Evolutionary conservation across 2,113 vertebrate genomes (phyloP).

Genomic region (Halcyon malimbica): DNA sequence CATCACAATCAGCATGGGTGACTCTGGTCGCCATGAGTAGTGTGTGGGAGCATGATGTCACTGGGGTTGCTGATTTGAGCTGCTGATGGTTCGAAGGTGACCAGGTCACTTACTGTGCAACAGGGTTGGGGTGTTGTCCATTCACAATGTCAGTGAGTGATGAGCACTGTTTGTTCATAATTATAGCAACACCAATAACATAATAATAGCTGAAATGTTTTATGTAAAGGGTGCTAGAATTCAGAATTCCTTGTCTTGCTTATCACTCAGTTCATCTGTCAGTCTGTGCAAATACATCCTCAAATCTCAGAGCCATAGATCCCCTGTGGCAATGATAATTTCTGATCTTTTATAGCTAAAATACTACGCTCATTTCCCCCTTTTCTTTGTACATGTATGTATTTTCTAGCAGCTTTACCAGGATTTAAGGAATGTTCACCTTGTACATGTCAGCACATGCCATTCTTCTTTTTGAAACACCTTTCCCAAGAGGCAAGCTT

Average conservation of each 20-base stretch:
- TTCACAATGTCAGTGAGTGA: background rate
- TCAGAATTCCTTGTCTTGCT: background rate
- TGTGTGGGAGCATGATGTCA: fast-evolving
- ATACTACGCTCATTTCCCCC: background rate
- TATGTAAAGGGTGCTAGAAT: background rate
- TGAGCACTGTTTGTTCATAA: background rate
- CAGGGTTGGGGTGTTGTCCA: background rate
- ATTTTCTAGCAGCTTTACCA: background rate
- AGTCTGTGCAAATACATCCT: background rate
- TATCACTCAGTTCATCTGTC: background rate
- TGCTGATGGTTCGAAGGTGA: background rate
- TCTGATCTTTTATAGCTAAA: background rate
- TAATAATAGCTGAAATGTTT: background rate
- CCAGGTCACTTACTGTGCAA: too few relatives aligned
- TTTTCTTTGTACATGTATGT: background rate
- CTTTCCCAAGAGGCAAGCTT: background rate
- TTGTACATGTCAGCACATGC: fast-evolving
- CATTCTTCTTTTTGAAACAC: background rate
- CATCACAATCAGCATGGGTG: fast-evolving
- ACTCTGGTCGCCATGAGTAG: background rate
- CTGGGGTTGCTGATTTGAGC: background rate
- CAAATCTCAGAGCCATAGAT: background rate
- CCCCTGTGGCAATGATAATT: background rate
- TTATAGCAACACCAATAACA: background rate
- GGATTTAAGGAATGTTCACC: background rate